A percentile compares a stretch with the other conserved stretches of the same genome.
These are phyloP conservation scores for Tiliacea aurago DNA, from an alignment of 2,888 invertebrate genomes.

Conservation along the genomic window DNA sequence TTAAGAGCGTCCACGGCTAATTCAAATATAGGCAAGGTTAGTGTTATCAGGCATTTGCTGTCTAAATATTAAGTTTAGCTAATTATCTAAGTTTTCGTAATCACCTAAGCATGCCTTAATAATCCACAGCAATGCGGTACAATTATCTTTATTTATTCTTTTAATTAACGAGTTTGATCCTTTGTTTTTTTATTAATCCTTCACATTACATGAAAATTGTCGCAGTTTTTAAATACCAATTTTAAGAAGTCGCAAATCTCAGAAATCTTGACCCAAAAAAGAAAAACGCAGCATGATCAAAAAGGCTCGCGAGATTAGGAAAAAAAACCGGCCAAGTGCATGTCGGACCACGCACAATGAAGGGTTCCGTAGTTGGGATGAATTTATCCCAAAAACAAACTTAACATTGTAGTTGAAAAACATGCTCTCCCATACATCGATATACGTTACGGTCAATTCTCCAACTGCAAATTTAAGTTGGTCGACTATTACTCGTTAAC, in stretches of 20 bases:
- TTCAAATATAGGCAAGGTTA: background rate
- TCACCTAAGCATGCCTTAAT: background rate
- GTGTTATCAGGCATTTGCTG: background rate
- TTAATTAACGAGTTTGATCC: background rate
- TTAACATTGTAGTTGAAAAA: too few relatives aligned
- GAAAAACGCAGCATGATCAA: background rate
- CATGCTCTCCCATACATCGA: too few relatives aligned
- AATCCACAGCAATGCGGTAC: constrained; percentile 22
- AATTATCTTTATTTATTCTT: constrained; percentile 12
- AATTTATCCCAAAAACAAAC: too few relatives aligned
- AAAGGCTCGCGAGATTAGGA: background rate
- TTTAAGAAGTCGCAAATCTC: background rate
- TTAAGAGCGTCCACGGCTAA: background rate
- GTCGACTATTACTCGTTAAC: too few relatives aligned
- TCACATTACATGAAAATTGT: background rate
- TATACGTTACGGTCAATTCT: too few relatives aligned
- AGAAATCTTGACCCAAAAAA: background rate
- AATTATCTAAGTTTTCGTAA: constrained; percentile 5
- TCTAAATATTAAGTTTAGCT: constrained; percentile 16
- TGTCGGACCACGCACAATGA: too few relatives aligned
- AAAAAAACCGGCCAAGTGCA: too few relatives aligned
- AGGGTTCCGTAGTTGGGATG: too few relatives aligned
- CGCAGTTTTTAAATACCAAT: background rate
- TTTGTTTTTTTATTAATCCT: background rate
- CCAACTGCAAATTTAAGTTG: too few relatives aligned